These are phyloP conservation scores for Andricus quercusramuli DNA, from an alignment of 2,888 invertebrate species.

Conservation along the genomic window DNA sequence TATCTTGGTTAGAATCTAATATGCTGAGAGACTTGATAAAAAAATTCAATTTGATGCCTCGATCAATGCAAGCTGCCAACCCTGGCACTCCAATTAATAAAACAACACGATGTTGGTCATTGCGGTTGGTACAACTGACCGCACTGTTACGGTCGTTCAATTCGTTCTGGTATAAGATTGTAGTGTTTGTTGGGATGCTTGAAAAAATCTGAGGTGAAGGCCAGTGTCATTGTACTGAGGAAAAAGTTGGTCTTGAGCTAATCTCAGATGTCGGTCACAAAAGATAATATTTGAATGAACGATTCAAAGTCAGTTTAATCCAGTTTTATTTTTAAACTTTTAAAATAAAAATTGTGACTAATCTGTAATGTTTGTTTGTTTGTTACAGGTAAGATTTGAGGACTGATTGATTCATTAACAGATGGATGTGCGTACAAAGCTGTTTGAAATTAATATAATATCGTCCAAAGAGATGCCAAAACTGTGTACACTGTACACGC, in stretches of 20 bases:
- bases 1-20: background rate
- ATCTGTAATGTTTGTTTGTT: background rate
- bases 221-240: background rate
- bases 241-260: background rate
- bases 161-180: conserved; percentile 5
- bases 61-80: conserved; percentile 5
- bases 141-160: conserved; percentile 7
- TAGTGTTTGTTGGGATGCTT: background rate
- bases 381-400: conserved; percentile 12
- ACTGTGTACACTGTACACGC: too few species aligned
- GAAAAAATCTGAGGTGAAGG: background rate
- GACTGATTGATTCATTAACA: background rate
- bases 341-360: background rate
- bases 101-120: background rate
- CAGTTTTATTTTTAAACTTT: background rate
- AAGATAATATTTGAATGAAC: background rate
- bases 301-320: background rate
- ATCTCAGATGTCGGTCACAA: background rate
- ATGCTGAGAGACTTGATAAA: background rate
- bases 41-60: background rate
- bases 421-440: background rate
- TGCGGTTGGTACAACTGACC: conserved; percentile 7
- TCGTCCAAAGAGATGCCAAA: too few species aligned
- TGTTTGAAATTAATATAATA: too few species aligned
- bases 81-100: conserved; percentile 3